phyloP scores from a whole-genome alignment of 2,888 invertebrate species.

The Cephus spinipes region DNA sequence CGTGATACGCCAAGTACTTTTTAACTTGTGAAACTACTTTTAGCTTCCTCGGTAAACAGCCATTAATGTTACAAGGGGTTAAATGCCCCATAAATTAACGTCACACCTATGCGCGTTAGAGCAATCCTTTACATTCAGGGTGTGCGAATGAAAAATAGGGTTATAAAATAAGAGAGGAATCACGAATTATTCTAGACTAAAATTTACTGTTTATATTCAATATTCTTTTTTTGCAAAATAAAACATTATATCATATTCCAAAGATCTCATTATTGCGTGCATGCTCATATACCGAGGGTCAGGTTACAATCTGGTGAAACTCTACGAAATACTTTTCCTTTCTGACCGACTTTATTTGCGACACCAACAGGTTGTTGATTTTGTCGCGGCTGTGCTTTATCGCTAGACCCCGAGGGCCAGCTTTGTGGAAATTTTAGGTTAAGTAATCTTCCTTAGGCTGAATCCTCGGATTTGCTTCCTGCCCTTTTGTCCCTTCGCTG shows the following conservation, averaged over 20 bases:
- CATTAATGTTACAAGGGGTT: background rate
- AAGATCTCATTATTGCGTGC: background rate
- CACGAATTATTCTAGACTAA: background rate
- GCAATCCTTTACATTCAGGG: background rate
- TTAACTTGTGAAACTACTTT: background rate
- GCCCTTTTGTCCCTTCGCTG: background rate
- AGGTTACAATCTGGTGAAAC: background rate
- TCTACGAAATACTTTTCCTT: background rate
- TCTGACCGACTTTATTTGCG: background rate
- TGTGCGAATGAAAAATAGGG: background rate
- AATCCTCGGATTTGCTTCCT: background rate
- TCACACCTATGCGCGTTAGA: background rate
- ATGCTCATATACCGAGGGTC: background rate
- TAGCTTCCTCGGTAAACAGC: background rate
- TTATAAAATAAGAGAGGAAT: no score
- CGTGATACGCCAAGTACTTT: background rate
- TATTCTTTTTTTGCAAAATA: background rate
- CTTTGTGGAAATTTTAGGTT: background rate
- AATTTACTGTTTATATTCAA: background rate
- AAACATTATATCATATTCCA: background rate
- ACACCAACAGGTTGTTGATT: conserved; percentile 6
- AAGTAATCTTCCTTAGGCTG: background rate
- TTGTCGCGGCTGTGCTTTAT: background rate
- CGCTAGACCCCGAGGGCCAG: background rate
- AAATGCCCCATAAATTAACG: background rate